Percentiles rank a stretch among this genome's conserved stretches.
phyloP scores from a whole-genome alignment of 1,140 invertebrate species.

The Monomorium pharaonis region DNA sequence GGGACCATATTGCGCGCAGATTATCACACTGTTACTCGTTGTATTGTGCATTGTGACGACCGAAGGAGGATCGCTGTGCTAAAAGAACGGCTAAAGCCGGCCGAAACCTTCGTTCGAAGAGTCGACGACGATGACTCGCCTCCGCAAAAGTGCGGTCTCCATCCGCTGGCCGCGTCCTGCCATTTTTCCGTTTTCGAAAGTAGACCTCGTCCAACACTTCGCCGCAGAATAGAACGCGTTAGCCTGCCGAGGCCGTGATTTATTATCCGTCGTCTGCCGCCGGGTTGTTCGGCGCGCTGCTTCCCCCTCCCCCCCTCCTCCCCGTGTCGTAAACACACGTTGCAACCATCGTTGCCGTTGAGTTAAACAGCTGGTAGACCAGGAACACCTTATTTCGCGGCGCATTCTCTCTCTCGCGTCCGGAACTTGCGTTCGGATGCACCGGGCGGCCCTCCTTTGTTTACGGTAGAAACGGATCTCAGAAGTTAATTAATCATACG shows the following conservation, averaged over 20 bases:
- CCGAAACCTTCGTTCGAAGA: slow-evolving; percentile 6
- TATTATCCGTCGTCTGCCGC: slow-evolving; percentile 66
- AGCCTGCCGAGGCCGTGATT: slow-evolving; percentile 64
- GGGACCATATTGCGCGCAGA: background rate
- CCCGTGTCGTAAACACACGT: slow-evolving; percentile 73
- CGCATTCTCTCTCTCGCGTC: slow-evolving; percentile 33
- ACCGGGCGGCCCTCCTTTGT: slow-evolving; percentile 31
- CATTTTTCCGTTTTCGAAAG: slow-evolving; percentile 41
- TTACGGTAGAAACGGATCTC: slow-evolving; percentile 19
- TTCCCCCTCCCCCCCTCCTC: slow-evolving; percentile 19
- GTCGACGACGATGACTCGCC: slow-evolving; percentile 13
- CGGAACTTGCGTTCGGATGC: slow-evolving; percentile 4
- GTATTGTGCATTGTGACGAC: background rate
- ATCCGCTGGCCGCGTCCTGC: background rate
- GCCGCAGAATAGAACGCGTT: slow-evolving; percentile 49
- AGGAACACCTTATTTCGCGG: slow-evolving; percentile 50
- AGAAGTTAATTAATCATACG: background rate
- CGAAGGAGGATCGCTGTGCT: background rate
- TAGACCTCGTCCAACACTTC: slow-evolving; percentile 16
- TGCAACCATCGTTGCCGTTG: slow-evolving; percentile 59
- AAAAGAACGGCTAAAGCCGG: background rate
- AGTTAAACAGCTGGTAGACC: slow-evolving; percentile 68
- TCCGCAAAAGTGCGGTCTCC: slow-evolving; percentile 6
- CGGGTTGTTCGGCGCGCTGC: slow-evolving; percentile 44
- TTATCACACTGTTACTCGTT: background rate